These are phyloP conservation scores for Ephydatia muelleri DNA, from an alignment of 37 sponge, comb jelly and placozoan genomes.

Conservation along the genomic window DNA sequence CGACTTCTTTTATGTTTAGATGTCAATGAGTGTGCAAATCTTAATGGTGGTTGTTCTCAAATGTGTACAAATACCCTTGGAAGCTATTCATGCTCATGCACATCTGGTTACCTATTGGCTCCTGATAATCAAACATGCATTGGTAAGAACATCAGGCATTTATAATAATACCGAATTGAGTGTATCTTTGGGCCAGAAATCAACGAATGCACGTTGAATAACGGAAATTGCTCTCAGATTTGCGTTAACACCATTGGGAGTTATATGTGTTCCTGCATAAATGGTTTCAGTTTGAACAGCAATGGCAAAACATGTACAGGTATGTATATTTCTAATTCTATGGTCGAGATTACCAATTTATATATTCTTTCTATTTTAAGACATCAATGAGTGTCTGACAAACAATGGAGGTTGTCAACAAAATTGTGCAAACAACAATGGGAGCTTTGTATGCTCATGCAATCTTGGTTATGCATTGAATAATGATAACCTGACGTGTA, in stretches of 20 bases:
- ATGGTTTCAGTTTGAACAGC: neutral
- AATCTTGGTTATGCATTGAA: too few relatives aligned
- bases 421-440: too few relatives aligned
- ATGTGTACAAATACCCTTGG: neutral
- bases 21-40: neutral
- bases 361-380: too few relatives aligned
- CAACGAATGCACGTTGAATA: neutral
- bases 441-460: too few relatives aligned
- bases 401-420: too few relatives aligned
- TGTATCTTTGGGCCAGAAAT: neutral
- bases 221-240: neutral
- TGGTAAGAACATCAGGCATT: neutral
- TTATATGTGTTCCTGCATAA: neutral
- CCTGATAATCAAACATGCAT: neutral
- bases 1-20: neutral
- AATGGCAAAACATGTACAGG: neutral
- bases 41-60: neutral
- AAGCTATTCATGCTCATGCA: neutral
- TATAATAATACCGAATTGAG: neutral
- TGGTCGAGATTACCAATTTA: too few relatives aligned
- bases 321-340: too few relatives aligned
- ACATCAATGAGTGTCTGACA: too few relatives aligned
- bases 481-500: too few relatives aligned
- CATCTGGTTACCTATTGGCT: neutral
- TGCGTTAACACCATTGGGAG: neutral